A percentile compares a stretch with the other conserved stretches of the same genome.
Conservation (phyloP, 2,888 invertebrate species). For the Agriopis aurantiaria region DNA sequence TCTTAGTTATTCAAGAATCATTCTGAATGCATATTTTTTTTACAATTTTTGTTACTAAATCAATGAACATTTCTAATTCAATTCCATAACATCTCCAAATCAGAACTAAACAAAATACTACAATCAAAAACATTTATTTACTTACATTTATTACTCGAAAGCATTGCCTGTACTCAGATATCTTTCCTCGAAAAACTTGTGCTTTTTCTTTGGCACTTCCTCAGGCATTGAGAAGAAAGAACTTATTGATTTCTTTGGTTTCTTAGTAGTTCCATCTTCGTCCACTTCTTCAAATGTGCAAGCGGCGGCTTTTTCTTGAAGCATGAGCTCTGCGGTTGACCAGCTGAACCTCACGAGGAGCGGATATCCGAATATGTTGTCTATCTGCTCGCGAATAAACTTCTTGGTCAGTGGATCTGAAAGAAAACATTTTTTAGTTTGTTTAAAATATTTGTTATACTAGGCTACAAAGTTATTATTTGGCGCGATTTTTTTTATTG, state of each 20-base stretch:
- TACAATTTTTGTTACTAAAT: too few relatives aligned
- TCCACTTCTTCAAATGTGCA: constrained; percentile 91
- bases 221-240: constrained; percentile 83
- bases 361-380: constrained; percentile 97
- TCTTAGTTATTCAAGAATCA: too few relatives aligned
- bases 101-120: background rate
- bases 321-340: constrained; percentile 95
- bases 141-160: constrained; percentile 65
- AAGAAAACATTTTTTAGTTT: constrained; percentile 46
- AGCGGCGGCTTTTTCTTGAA: constrained; percentile 90
- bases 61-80: too few relatives aligned
- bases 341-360: constrained; percentile 98
- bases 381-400: constrained; percentile 93
- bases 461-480: too few relatives aligned
- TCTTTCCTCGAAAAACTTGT: constrained; percentile 90
- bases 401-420: constrained; percentile 97
- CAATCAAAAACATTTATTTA: constrained; percentile 40
- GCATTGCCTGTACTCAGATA: constrained; percentile 84
- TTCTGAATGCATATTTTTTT: too few relatives aligned
- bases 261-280: constrained; percentile 76
- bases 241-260: constrained; percentile 85
- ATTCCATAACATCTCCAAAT: background rate
- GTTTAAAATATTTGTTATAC: background rate
- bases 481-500: too few relatives aligned
- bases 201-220: constrained; percentile 81